These are phyloP conservation scores for Ariolimax columbianus DNA, from an alignment of 2,888 invertebrate species.

Conservation along the genomic window DNA sequence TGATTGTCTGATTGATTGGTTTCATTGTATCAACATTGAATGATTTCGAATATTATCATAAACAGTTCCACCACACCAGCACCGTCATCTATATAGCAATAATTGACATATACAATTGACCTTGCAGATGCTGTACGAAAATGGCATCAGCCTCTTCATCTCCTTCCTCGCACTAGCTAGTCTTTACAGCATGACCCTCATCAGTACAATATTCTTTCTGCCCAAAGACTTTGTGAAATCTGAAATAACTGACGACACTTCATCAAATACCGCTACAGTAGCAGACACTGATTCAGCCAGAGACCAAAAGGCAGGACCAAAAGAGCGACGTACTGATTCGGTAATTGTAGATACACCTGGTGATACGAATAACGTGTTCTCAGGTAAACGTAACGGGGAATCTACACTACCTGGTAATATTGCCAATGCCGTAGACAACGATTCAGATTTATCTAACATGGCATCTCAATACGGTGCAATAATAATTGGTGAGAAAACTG, in stretches of 20 bases:
- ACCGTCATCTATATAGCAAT: too few relatives aligned
- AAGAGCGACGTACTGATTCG: not conserved
- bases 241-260: not conserved
- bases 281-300: not conserved
- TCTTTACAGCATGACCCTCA: slow-evolving; percentile 28
- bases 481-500: not conserved
- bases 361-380: not conserved
- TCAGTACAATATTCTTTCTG: slow-evolving; percentile 41
- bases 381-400: not conserved
- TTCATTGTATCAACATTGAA: too few relatives aligned
- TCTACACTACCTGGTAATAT: too few relatives aligned
- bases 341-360: not conserved
- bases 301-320: not conserved
- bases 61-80: too few relatives aligned
- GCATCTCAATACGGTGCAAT: not conserved
- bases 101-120: not conserved
- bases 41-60: too few relatives aligned
- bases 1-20: too few relatives aligned
- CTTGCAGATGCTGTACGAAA: slow-evolving; percentile 36
- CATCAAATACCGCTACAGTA: not conserved
- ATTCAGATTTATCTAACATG: too few relatives aligned
- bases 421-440: not conserved
- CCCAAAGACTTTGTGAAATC: slow-evolving; percentile 36
- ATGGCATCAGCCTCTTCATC: slow-evolving; percentile 28
- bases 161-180: slow-evolving; percentile 23